These are phyloP conservation scores for Psammodynastes pulverulentus DNA, from an alignment of 2,113 vertebrate genomes.

Conservation along the genomic window DNA sequence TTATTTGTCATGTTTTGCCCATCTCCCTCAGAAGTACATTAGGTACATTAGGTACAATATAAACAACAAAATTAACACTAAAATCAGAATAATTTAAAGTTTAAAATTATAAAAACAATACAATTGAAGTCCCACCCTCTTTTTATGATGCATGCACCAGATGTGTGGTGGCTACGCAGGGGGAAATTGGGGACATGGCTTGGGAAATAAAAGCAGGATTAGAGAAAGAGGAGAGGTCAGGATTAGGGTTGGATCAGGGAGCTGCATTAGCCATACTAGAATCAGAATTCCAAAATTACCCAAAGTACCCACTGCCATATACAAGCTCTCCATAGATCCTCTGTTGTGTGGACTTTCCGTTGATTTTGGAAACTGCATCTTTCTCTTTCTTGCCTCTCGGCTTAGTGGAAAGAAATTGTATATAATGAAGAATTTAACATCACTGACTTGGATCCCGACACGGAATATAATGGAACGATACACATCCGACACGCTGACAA, in stretches of 20 bases:
- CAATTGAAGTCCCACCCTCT: neutral
- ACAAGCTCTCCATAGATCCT: neutral
- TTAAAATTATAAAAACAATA: neutral
- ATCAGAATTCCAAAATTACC: neutral
- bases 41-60: neutral
- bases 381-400: slow-evolving; percentile 6
- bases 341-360: neutral
- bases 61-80: neutral
- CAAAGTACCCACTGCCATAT: neutral
- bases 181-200: neutral
- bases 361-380: neutral
- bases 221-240: neutral
- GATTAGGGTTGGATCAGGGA: neutral
- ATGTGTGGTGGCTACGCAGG: neutral
- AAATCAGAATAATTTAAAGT: neutral
- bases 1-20: neutral
- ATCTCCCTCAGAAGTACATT: neutral
- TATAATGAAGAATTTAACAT: slow-evolving; percentile 65
- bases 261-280: neutral
- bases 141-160: neutral
- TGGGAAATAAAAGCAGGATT: neutral
- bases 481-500: slow-evolving; percentile 34
- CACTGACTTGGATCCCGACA: slow-evolving; percentile 65
- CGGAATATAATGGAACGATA: slow-evolving; percentile 62
- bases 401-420: slow-evolving; percentile 56